Percentiles rank a stretch among this genome's conserved stretches.
These are phyloP conservation scores for Sinohyriopsis cumingii DNA, from an alignment of 2,888 invertebrate genomes.

Conservation along the genomic window DNA sequence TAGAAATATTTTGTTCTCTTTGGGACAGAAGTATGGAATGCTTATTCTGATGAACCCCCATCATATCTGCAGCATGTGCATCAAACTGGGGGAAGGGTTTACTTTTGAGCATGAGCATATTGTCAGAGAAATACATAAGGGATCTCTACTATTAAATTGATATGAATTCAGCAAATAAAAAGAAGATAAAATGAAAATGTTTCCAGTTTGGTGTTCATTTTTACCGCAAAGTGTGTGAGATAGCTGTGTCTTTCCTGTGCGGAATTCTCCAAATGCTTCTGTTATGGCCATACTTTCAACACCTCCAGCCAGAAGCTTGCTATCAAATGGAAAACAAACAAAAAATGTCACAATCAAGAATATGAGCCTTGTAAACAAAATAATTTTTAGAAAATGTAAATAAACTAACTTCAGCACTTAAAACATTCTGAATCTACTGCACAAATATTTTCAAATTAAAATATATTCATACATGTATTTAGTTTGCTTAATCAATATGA, in stretches of 20 bases:
- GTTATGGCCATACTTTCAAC: constrained; percentile 89
- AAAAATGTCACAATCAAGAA: constrained; percentile 2
- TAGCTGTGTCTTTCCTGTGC: constrained; percentile 87
- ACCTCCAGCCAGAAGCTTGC: constrained; percentile 84
- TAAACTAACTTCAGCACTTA: too few species aligned
- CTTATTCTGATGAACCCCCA: too few species aligned
- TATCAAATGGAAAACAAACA: constrained; percentile 60
- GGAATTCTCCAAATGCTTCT: constrained; percentile 87
- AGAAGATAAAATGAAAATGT: neutral
- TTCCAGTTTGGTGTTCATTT: constrained; percentile 5
- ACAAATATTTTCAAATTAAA: too few species aligned
- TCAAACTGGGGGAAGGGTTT: too few species aligned
- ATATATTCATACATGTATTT: too few species aligned
- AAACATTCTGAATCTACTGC: too few species aligned
- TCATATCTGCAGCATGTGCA: too few species aligned
- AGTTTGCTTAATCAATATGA: too few species aligned
- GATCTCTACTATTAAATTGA: neutral
- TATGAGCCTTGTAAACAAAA: neutral
- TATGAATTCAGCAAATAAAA: neutral
- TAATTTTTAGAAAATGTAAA: constrained; percentile 1
- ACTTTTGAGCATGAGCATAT: too few species aligned
- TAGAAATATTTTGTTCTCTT: too few species aligned
- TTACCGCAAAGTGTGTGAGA: constrained; percentile 83
- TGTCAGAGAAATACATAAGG: too few species aligned
- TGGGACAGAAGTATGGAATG: too few species aligned